Conservation (phyloP, 2,113 vertebrate genomes). For the Chelonoidis abingdonii region DNA sequence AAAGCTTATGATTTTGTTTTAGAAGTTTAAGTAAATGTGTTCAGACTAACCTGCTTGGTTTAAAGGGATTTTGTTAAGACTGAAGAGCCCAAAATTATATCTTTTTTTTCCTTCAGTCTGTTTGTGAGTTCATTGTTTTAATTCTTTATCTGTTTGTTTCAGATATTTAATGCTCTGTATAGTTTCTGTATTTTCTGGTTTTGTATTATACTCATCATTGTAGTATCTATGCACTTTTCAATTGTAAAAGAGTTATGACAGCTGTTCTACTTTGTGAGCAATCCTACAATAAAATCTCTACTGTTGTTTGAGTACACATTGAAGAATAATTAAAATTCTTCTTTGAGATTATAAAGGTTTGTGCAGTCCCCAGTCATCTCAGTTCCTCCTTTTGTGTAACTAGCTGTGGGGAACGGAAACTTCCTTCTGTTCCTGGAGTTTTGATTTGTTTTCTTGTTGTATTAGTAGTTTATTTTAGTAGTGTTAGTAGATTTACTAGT, state of each 20-base stretch:
- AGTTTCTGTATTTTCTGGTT: background rate
- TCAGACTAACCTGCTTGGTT: background rate
- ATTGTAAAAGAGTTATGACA: background rate
- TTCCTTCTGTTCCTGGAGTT: background rate
- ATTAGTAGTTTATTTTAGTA: background rate
- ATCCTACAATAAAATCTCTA: background rate
- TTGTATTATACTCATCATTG: background rate
- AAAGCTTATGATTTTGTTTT: background rate
- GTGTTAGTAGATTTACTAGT: background rate
- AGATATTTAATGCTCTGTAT: background rate
- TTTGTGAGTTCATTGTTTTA: background rate
- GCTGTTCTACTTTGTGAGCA: background rate
- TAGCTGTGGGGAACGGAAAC: background rate
- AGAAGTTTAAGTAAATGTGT: background rate
- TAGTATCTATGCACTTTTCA: background rate
- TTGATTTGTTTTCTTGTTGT: background rate
- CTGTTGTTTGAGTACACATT: background rate
- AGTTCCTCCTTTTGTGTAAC: background rate
- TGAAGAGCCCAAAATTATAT: background rate
- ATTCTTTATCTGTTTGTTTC: background rate
- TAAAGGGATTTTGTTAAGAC: background rate
- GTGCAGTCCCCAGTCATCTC: background rate
- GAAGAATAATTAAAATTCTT: background rate
- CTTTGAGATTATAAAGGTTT: background rate
- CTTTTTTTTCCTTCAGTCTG: background rate